These are phyloP conservation scores for Carassius carassius DNA, from an alignment of 2,113 vertebrate species.

Conservation along the genomic window DNA sequence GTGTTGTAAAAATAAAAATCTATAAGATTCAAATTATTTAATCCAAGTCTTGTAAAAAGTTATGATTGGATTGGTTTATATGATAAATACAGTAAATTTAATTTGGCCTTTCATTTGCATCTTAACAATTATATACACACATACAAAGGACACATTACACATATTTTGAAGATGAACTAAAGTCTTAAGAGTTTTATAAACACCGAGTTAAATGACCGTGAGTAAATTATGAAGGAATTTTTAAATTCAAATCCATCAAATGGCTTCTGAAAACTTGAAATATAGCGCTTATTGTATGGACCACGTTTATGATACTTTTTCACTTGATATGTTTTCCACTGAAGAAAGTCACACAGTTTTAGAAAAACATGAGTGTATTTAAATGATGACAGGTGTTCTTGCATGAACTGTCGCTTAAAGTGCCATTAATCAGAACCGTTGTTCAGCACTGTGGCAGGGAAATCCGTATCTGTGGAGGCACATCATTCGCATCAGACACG, in stretches of 20 bases:
- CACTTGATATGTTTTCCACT: neutral
- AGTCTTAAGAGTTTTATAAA: neutral
- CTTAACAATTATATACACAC: too few species aligned
- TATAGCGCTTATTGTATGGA: neutral
- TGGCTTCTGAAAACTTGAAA: neutral
- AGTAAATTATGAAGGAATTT: neutral
- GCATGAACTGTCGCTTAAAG: neutral
- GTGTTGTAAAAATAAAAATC: too few species aligned
- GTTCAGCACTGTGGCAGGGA: neutral
- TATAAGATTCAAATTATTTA: too few species aligned
- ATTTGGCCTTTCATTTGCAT: too few species aligned
- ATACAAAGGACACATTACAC: too few species aligned
- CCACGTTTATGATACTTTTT: neutral
- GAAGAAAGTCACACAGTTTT: neutral
- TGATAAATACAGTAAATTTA: too few species aligned
- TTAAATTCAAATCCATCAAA: neutral
- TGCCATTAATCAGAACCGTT: neutral
- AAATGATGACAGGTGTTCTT: neutral
- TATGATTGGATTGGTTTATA: too few species aligned
- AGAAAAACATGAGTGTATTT: neutral
- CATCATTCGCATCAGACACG: neutral
- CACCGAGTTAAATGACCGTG: neutral
- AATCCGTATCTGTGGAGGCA: neutral
- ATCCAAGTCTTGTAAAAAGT: too few species aligned
- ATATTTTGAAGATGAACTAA: too few species aligned